phyloP scores from a whole-genome alignment of 2,888 invertebrate species.

The Caprella mutica region DNA sequence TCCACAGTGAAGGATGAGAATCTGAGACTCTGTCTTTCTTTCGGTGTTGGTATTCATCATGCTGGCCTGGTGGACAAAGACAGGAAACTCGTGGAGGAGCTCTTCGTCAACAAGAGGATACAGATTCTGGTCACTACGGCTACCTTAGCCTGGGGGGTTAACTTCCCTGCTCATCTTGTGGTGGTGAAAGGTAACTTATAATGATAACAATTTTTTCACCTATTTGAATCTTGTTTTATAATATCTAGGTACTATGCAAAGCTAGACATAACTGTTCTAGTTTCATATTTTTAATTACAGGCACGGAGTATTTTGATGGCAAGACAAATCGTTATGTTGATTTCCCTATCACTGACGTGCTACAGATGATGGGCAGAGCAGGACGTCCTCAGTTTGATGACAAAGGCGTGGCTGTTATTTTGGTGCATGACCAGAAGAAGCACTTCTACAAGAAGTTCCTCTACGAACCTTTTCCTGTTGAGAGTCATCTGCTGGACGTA shows the following conservation, averaged over 20 bases:
- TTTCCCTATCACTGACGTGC: constrained; percentile 90
- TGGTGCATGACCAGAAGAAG: constrained; percentile 90
- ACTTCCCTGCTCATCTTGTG: constrained; percentile 94
- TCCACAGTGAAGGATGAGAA: constrained; percentile 61
- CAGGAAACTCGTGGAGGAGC: constrained; percentile 76
- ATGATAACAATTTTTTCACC: no score
- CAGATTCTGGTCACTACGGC: constrained; percentile 94
- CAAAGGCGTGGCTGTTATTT: constrained; percentile 57
- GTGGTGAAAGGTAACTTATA: constrained; percentile 99
- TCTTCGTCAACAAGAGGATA: constrained; percentile 89
- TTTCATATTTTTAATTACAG: neutral
- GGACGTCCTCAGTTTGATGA: constrained; percentile 95
- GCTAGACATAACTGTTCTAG: no score
- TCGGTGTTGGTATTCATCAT: constrained; percentile 97
- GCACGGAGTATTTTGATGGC: constrained; percentile 98
- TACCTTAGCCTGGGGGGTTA: constrained; percentile 98
- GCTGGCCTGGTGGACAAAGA: constrained; percentile 92
- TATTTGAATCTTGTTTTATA: no score
- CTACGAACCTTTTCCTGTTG: constrained; percentile 98
- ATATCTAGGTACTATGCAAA: no score
- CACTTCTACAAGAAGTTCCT: constrained; percentile 98
- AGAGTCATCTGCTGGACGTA: constrained; percentile 81
- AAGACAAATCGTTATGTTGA: constrained; percentile 93
- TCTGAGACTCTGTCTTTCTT: constrained; percentile 81
- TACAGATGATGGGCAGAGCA: constrained; percentile 99